phyloP scores from a whole-genome alignment of 30 jellyfish, hydroid and myxozoan genomes.

The Cassiopea andromeda region DNA sequence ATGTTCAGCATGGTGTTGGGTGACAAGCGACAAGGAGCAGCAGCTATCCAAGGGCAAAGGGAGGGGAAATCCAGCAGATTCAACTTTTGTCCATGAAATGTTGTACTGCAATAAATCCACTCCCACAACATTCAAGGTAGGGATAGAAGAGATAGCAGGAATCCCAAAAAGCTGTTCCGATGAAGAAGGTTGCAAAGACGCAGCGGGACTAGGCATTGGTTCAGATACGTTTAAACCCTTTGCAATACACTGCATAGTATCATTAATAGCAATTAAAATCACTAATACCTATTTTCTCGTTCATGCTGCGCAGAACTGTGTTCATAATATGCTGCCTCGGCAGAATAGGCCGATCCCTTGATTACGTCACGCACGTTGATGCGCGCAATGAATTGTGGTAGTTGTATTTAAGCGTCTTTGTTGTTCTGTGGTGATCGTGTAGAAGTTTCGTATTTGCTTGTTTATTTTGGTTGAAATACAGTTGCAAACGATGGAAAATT shows the following conservation, averaged over 20 bases:
- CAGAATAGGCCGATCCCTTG: no score
- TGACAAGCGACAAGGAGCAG: conserved; percentile 38
- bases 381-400: no score
- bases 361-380: no score
- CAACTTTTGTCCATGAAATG: conserved; percentile 46
- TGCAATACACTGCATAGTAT: background rate
- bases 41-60: conserved; percentile 61
- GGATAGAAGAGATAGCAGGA: conserved; percentile 43
- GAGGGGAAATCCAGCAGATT: conserved; percentile 45
- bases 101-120: conserved; percentile 26
- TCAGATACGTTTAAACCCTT: background rate
- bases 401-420: no score
- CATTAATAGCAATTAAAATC: no score
- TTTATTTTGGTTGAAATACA: no score
- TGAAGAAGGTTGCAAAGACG: background rate
- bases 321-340: background rate
- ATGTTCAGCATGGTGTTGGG: conserved; percentile 34
- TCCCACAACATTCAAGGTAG: conserved; percentile 37
- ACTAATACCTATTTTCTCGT: no score
- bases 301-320: background rate
- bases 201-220: background rate
- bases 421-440: no score
- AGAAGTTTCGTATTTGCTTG: no score
- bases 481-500: no score
- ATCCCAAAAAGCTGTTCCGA: conserved; percentile 43